These are phyloP conservation scores for Agrochola litura DNA, from an alignment of 2,888 invertebrate genomes.

Conservation along the genomic window DNA sequence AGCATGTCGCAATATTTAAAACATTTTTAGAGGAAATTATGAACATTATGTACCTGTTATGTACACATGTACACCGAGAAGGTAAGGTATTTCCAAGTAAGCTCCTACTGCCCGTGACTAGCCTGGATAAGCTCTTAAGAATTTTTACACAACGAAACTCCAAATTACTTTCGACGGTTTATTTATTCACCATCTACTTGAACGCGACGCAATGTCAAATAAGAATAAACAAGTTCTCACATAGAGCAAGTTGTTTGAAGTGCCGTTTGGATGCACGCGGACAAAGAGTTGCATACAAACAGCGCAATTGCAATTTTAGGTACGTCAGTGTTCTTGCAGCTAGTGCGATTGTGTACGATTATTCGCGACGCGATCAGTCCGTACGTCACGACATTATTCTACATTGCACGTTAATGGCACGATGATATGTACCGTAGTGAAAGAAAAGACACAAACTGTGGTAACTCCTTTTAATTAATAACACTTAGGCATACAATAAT, in stretches of 20 bases:
- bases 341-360: neutral
- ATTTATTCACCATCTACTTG: neutral
- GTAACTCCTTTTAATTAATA: too few species aligned
- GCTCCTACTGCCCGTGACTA: too few species aligned
- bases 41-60: neutral
- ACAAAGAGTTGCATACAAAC: conserved; percentile 42
- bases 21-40: conserved; percentile 32
- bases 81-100: neutral
- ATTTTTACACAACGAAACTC: neutral
- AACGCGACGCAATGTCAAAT: neutral
- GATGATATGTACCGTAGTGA: neutral
- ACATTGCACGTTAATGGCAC: neutral
- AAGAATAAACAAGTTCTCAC: conserved; percentile 18
- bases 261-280: conserved; percentile 11
- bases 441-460: too few species aligned
- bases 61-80: neutral
- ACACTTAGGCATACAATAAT: too few species aligned
- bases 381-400: conserved; percentile 14
- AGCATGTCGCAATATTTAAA: conserved; percentile 27
- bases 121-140: neutral
- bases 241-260: conserved; percentile 31
- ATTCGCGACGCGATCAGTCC: neutral
- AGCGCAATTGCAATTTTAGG: conserved; percentile 30
- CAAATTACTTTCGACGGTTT: neutral
- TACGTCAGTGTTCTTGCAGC: neutral